phyloP scores from a whole-genome alignment of 30 jellyfish, hydroid and myxozoan species.

The Aurelia aurita complex sp. Pacific region DNA sequence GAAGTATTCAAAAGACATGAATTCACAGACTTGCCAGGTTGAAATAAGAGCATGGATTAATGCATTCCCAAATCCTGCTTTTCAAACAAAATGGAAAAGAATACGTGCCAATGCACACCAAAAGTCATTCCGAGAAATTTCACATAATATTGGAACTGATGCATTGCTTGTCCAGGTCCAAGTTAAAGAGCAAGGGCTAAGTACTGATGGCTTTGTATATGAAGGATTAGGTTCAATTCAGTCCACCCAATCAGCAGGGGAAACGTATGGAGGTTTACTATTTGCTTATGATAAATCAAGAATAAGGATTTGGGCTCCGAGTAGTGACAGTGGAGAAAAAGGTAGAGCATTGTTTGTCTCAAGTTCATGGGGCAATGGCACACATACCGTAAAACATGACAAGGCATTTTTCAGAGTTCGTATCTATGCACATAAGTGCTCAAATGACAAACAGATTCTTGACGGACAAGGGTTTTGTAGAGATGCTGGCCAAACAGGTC shows the following conservation, averaged over 20 bases:
- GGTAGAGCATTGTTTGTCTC: constrained; percentile 77
- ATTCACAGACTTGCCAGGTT: constrained; percentile 72
- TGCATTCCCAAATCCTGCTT: constrained; percentile 86
- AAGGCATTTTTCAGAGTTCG: constrained; percentile 71
- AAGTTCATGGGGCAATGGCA: constrained; percentile 90
- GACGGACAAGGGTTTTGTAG: constrained; percentile 94
- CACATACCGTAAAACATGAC: constrained; percentile 43
- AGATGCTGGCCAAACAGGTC: constrained; percentile 61
- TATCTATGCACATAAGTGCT: constrained; percentile 78
- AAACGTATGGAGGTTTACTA: constrained; percentile 83
- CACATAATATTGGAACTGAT: constrained; percentile 57
- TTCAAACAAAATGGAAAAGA: constrained; percentile 83
- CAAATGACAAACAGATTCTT: constrained; percentile 31
- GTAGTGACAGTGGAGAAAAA: constrained; percentile 60
- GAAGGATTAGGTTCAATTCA: constrained; percentile 93
- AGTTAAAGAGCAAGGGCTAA: constrained; percentile 24
- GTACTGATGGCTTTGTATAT: constrained; percentile 53
- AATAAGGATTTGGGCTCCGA: constrained; percentile 94
- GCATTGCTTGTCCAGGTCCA: constrained; percentile 81
- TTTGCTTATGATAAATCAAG: constrained; percentile 82
- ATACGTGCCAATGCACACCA: constrained; percentile 70
- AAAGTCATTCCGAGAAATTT: constrained; percentile 72
- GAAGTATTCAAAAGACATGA: constrained; percentile 53
- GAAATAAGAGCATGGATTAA: constrained; percentile 93
- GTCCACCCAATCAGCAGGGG: constrained; percentile 62